Evolutionary conservation across 1,140 invertebrate genomes (phyloP), one percentile per base, ranked within the genome.

Genomic region (Tetraneura akinire): DNA sequence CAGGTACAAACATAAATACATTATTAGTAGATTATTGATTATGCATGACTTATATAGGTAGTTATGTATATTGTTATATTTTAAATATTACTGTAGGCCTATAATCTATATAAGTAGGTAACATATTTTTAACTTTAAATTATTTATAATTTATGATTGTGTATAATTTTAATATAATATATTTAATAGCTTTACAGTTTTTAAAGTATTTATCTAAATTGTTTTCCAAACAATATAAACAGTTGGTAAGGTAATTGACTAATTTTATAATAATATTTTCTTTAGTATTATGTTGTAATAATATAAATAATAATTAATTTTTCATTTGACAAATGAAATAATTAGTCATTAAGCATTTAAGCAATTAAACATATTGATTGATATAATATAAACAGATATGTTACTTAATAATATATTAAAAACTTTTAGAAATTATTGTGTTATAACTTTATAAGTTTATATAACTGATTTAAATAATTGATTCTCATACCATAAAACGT

Each of bases 391-490:
- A 37, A 37, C 32, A 3, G 32, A 37, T 37, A 37, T n/a, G 8
- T 37, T 4, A 37, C 4, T 13, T 60, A 60, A 60, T 57, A 26
- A 57, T 16, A 60, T 60, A 26, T 16, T 26, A 16, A 60, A 60
- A 16, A 29, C 21, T 60, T 60, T 60, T 26, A 60, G 23, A 60
- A 60, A 29, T 23, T 29, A n/a, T 13, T 60, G 26, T 60, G n/a
- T n/a, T n/a, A n/a, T n/a, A n/a, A n/a, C n/a, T n/a, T n/a, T n/a
- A n/a, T n/a, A n/a, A n/a, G n/a, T n/a, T n/a, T n/a, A n/a, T 60
- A 16, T 60, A 60, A 60, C 57, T 26, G 26, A 60, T 60, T 60
- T 60, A 60, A 60, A 60, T 60, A 60, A 60, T 60, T 26, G 57
- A 29, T 29, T 60, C 57, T 60, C 57, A 60, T 29, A 60, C 6